Base-by-base conservation (phyloP, 2,113 vertebrate species). In the Brachyhypopomus occidentalis region DNA sequence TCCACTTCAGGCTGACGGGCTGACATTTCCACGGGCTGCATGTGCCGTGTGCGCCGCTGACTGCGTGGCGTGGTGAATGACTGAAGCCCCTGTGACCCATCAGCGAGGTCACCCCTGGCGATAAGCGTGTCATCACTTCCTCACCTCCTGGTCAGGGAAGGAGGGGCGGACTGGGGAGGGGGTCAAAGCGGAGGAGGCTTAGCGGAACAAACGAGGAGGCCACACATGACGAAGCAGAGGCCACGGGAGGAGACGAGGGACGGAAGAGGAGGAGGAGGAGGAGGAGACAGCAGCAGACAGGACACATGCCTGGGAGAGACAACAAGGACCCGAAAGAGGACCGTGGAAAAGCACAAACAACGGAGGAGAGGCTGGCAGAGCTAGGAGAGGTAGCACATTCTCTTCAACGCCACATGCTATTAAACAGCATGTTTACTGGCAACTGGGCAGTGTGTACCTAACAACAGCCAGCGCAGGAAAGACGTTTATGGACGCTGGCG, bases 381-480 rank as follows among this genome's bases (percentile, higher is more conserved):
- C 55, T 12, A 48, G 63, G 48, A 72, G 66, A 60, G 67, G 70
- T 36, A 74, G 59, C 64, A n/a, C 36, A 48, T 16, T 56, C 19
- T 76, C 58, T 59, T 74, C 22, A 70, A 77, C 23, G 63, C 58
- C 69, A 62, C 36, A 30, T 38, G 70, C 78, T 52, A 20, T 69
- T 60, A 88, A 84, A 85, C 81, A 91, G 87, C 86, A 86, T 91
- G 92, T 93, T 93, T 92, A 92, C 91, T 92, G 91, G 91, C 86
- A 92, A 92, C 91, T 88, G 82, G 86, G 84, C 71, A 87, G 83
- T 91, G 90, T 91, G 92, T 92, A 88, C 84, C 85, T 88, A 89
- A 91, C 91, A 94, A 93, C 92, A 93, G 91, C 90, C 92, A 86
- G 81, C 87, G 89, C 72, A 87, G 90, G 91, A 92, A 92, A 92